Evolutionary conservation across 2,113 vertebrate species (phyloP).

Genomic region (Puntigrus tetrazona): DNA sequence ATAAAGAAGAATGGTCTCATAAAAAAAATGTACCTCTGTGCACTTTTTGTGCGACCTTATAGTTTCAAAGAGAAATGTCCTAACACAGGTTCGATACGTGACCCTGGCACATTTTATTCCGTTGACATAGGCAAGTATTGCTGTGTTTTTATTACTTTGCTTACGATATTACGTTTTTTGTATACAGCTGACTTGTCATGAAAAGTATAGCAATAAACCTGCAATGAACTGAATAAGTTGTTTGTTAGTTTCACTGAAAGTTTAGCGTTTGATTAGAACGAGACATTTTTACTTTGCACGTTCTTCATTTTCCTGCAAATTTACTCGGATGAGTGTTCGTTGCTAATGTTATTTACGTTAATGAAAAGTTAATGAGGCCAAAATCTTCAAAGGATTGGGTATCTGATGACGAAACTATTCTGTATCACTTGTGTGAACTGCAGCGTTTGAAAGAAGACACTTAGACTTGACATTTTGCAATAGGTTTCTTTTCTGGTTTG

Average conservation of each 20-base stretch:
- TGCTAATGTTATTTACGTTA: not conserved
- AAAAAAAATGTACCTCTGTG: too few relatives aligned
- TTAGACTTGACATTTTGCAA: not conserved
- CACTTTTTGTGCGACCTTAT: too few relatives aligned
- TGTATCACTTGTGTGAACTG: not conserved
- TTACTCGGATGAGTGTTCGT: not conserved
- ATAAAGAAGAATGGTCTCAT: too few relatives aligned
- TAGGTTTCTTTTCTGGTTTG: conserved; percentile 1
- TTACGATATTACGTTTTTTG: too few relatives aligned
- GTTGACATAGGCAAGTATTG: too few relatives aligned
- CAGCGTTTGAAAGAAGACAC: not conserved
- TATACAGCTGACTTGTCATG: not conserved
- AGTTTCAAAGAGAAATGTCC: too few relatives aligned
- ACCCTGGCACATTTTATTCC: too few relatives aligned
- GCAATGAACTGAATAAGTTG: not conserved
- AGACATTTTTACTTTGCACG: not conserved
- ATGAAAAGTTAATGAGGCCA: not conserved
- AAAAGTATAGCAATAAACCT: not conserved
- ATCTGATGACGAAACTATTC: not conserved
- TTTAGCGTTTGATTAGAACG: not conserved
- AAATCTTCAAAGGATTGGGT: not conserved
- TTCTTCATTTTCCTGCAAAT: not conserved
- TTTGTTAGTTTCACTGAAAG: not conserved
- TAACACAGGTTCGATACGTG: too few relatives aligned
- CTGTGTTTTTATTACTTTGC: too few relatives aligned